These are phyloP conservation scores for Parnassius glacialis DNA, from an alignment of 2,888 invertebrate genomes.

Conservation along the genomic window DNA sequence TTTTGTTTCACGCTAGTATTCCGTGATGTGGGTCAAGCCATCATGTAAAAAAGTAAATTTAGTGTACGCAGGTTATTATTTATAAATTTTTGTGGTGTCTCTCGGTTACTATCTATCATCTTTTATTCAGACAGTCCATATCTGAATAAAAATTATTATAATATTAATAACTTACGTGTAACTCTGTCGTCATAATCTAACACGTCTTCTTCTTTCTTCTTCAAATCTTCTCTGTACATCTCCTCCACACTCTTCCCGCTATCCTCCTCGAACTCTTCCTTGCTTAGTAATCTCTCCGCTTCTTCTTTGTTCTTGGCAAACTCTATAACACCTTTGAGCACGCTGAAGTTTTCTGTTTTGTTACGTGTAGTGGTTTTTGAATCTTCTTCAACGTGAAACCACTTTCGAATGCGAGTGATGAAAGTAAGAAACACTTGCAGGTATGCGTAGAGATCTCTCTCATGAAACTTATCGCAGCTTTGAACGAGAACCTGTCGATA, in stretches of 20 bases:
- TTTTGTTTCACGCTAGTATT: no score
- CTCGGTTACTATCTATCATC: background rate
- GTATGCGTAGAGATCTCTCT: slow-evolving; percentile 81
- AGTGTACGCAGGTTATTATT: no score
- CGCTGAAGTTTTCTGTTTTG: slow-evolving; percentile 36
- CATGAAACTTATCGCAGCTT: slow-evolving; percentile 81
- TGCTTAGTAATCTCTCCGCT: slow-evolving; percentile 51
- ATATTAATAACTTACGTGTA: slow-evolving; percentile 43
- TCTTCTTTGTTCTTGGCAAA: slow-evolving; percentile 58
- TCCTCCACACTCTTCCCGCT: slow-evolving; percentile 67
- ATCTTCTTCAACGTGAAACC: slow-evolving; percentile 59
- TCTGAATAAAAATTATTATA: background rate
- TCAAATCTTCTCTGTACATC: slow-evolving; percentile 74
- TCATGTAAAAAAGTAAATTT: no score
- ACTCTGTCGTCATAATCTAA: slow-evolving; percentile 62
- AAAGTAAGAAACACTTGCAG: slow-evolving; percentile 87
- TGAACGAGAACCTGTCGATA: slow-evolving; percentile 78
- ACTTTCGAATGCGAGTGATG: slow-evolving; percentile 80
- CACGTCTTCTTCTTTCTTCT: slow-evolving; percentile 53
- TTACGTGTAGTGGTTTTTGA: slow-evolving; percentile 18
- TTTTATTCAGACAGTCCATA: no score
- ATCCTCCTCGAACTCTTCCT: slow-evolving; percentile 56
- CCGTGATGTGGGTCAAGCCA: no score
- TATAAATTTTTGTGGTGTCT: no score
- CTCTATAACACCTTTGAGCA: slow-evolving; percentile 61